phyloP scores from a whole-genome alignment of 2,888 invertebrate species.

The Theodoxus fluviatilis region DNA sequence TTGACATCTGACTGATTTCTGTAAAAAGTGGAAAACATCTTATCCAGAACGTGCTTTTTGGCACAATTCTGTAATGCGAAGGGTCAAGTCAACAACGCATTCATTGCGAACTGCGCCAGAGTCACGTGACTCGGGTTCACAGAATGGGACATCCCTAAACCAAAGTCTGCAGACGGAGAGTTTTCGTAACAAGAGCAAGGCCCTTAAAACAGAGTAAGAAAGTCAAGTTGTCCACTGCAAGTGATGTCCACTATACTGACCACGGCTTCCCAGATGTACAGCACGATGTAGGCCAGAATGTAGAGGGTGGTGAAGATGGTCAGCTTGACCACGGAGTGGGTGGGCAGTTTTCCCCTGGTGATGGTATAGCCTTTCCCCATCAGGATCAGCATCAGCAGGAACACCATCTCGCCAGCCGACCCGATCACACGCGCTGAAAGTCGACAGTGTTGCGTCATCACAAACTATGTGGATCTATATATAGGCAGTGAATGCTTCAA shows the following conservation, averaged over 20 bases:
- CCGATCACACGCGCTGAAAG: constrained; percentile 76
- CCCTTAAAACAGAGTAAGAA: neutral
- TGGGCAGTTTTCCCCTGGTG: constrained; percentile 81
- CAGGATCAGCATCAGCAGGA: constrained; percentile 79
- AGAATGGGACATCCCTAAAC: no score
- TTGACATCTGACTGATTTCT: neutral
- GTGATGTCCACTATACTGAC: constrained; percentile 69
- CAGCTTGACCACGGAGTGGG: constrained; percentile 77
- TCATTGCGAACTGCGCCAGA: no score
- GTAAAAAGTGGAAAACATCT: neutral
- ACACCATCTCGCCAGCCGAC: constrained; percentile 78
- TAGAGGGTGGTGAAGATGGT: constrained; percentile 82
- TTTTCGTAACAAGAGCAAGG: no score
- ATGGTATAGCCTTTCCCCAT: constrained; percentile 91
- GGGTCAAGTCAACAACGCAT: no score
- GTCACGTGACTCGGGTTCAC: no score
- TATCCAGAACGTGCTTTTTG: neutral
- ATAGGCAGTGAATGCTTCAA: neutral
- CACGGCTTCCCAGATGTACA: constrained; percentile 83
- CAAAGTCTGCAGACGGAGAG: no score
- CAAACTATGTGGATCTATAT: no score
- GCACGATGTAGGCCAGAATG: constrained; percentile 75
- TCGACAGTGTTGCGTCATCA: no score
- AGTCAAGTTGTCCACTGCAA: neutral
- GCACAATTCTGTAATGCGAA: no score